These are phyloP conservation scores for Lophotis ruficrista DNA, from an alignment of 2,113 vertebrate species.

Conservation along the genomic window DNA sequence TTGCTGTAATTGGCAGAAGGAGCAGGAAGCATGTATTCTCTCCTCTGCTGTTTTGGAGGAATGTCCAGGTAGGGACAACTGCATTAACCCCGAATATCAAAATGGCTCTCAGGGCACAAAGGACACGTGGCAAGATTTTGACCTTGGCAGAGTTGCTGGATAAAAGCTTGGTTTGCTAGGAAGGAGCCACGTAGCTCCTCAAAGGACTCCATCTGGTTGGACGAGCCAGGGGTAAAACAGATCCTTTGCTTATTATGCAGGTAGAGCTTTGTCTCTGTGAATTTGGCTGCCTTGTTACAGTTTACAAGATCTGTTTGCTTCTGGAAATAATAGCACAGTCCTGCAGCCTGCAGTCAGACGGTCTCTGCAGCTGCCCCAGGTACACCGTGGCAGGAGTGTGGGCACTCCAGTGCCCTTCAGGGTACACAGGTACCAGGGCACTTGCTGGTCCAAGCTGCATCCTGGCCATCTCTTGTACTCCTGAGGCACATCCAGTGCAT, in stretches of 20 bases:
- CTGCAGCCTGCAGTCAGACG: not conserved
- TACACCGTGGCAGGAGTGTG: not conserved
- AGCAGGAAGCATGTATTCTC: not conserved
- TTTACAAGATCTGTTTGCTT: not conserved
- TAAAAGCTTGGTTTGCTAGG: not conserved
- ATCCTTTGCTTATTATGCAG: not conserved
- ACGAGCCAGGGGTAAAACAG: not conserved
- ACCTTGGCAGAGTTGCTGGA: not conserved
- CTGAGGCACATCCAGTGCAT: not conserved
- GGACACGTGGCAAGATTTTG: not conserved
- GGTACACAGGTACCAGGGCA: not conserved
- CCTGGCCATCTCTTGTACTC: rapidly evolving
- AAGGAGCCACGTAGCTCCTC: not conserved
- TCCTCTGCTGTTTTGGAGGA: not conserved
- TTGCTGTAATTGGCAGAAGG: constrained; percentile 10
- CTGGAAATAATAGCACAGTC: not conserved
- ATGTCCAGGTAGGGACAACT: not conserved
- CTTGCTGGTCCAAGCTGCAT: not conserved
- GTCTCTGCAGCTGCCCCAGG: not conserved
- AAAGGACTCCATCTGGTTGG: not conserved
- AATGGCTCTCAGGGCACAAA: not conserved
- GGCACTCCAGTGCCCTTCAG: not conserved
- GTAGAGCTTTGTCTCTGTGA: not conserved
- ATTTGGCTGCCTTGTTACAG: not conserved
- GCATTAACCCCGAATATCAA: not conserved